Base-by-base conservation (phyloP, 2,888 invertebrate genomes). In the Drepana falcataria region DNA sequence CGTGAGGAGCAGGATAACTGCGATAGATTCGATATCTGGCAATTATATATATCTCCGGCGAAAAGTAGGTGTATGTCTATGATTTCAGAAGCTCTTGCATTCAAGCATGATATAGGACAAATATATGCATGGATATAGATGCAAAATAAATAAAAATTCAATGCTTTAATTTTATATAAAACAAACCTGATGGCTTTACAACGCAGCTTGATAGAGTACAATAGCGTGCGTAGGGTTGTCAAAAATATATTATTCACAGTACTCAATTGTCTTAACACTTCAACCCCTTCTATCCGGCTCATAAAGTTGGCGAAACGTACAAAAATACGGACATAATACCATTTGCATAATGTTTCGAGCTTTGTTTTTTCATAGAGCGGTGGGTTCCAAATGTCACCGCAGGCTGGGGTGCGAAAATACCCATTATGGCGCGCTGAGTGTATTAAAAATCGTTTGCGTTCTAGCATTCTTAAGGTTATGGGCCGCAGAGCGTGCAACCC, bases 321-420 rank as follows among this genome's bases (percentile, higher is more conserved):
- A 89, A 90, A 91, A 90, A 91, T 87, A 84, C 78, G 83, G 81
- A 83, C 87, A 88, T 88, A 87, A 87, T 87, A 88, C 79, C 90
- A 91, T 91, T 91, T 91, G 91, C 91, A 91, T 91, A 90, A 87
- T 87, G 85, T 90, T 87, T 83, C 73, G 64, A 79, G 86, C 84
- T 83, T 88, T 90, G 87, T 89, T 90, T 90, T 91, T 89, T 88
- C 87, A 86, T 86, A 85, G 81, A 84, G 83, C 81, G 75, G 77
- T 81, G 77, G 82, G 82, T 87, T 85, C 85, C 83, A 91, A 91
- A 91, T 91, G 91, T 91, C 91, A 91, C 88, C 90, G 79, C 89
- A 84, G 77, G 75, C 75, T 72, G 79, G 89, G 86, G 91, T 85
- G 88, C 79, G 82, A 88, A 86, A 83, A 85, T 78, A 79, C 74